Percentiles rank a stretch among this genome's conserved stretches.
Evolutionary conservation across 2,797 vertebrate species (phyloP).

Genomic region (Neosilurus hyrtlii): DNA sequence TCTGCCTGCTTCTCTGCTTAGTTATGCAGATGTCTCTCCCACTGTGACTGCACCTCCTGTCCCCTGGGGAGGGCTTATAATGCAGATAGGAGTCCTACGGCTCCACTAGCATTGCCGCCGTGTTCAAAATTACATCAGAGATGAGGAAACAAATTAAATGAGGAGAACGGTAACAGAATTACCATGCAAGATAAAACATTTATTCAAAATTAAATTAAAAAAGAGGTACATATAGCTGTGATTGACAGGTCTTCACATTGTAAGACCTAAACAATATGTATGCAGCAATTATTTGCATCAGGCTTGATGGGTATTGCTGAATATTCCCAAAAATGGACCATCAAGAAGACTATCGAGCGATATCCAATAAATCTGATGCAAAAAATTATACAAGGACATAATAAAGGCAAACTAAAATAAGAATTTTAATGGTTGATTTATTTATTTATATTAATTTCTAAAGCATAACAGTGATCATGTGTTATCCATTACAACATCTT

Average conservation of each 20-base stretch:
- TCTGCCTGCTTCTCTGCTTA: conserved; percentile 28
- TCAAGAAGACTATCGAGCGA: too few species aligned
- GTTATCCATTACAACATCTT: too few species aligned
- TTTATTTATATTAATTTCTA: too few species aligned
- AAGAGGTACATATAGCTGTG: background rate
- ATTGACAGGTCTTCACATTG: background rate
- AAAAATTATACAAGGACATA: too few species aligned
- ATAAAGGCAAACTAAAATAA: too few species aligned
- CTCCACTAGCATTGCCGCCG: conserved; percentile 24
- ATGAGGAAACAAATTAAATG: background rate
- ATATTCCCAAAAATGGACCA: too few species aligned
- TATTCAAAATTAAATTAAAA: background rate
- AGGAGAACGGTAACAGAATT: background rate
- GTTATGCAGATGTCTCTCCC: conserved; percentile 49
- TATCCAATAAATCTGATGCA: too few species aligned
- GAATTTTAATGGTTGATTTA: too few species aligned
- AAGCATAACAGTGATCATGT: too few species aligned
- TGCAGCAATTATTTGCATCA: too few species aligned
- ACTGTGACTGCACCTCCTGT: conserved; percentile 47
- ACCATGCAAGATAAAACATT: background rate
- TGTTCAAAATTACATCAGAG: conserved; percentile 38
- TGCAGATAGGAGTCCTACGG: conserved; percentile 33
- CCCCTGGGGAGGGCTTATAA: conserved; percentile 42
- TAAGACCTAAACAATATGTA: background rate
- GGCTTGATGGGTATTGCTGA: too few species aligned